Conservation (phyloP, 2,888 invertebrate genomes). For the Trissoscelio sp. region DNA sequence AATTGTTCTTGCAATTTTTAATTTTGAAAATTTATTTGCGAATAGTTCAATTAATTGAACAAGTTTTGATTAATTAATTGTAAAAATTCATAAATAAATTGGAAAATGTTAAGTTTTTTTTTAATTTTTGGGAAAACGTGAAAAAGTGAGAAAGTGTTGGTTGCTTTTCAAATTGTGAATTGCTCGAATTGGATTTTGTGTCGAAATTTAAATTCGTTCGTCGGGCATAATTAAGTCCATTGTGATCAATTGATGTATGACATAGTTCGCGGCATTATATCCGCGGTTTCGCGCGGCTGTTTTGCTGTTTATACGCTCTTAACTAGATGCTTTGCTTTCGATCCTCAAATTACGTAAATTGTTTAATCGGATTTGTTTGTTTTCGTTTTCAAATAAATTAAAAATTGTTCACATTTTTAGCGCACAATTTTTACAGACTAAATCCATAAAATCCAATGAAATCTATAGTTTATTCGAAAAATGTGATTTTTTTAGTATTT, state of each 20-base stretch:
- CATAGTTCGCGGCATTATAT: slow-evolving; percentile 39
- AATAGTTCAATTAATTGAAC: no score
- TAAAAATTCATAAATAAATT: no score
- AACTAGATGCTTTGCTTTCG: not conserved
- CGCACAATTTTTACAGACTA: no score
- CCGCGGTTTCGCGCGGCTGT: slow-evolving; percentile 10
- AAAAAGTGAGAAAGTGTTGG: no score
- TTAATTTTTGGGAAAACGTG: no score
- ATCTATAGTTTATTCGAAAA: not conserved
- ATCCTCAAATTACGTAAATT: slow-evolving; percentile 8
- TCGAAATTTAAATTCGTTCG: slow-evolving; percentile 30
- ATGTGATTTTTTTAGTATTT: no score
- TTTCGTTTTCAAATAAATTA: not conserved
- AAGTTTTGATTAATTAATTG: no score
- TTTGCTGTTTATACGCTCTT: slow-evolving; percentile 8
- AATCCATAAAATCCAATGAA: not conserved
- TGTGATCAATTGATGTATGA: slow-evolving; percentile 56
- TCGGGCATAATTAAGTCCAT: slow-evolving; percentile 37
- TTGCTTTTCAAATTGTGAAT: no score
- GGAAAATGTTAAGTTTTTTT: no score
- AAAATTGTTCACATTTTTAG: not conserved
- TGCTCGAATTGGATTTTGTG: not conserved
- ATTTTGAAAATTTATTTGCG: no score
- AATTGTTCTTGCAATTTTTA: no score
- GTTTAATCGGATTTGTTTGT: slow-evolving; percentile 11